Conservation (phyloP, 2,113 vertebrate species). For the Dascyllus trimaculatus region DNA sequence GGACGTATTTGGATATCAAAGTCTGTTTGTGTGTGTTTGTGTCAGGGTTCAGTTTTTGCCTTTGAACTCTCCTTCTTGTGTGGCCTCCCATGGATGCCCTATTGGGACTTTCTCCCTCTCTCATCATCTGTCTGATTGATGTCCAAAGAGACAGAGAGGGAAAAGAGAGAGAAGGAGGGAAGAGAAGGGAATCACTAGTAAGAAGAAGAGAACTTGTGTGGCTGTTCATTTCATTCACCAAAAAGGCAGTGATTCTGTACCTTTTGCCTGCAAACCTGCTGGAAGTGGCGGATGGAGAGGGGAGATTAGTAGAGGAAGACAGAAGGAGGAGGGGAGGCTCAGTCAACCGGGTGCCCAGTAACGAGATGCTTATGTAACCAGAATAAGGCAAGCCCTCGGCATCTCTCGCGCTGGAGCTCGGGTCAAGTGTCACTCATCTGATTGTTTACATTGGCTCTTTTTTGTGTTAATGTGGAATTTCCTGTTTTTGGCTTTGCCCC, state of each 20-base stretch:
- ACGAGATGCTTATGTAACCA: slow-evolving; percentile 79
- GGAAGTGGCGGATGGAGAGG: slow-evolving; percentile 40
- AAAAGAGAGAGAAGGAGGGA: slow-evolving; percentile 17
- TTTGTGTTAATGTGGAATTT: slow-evolving; percentile 85
- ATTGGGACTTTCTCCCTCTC: slow-evolving; percentile 51
- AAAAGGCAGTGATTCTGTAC: slow-evolving; percentile 28
- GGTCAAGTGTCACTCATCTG: slow-evolving; percentile 80
- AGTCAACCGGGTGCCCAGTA: slow-evolving; percentile 54
- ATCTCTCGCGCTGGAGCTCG: slow-evolving; percentile 57
- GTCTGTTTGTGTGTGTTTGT: slow-evolving; percentile 72
- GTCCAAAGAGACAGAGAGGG: slow-evolving; percentile 29
- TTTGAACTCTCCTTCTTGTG: slow-evolving; percentile 78
- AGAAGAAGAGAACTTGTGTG: not conserved
- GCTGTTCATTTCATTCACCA: slow-evolving; percentile 35
- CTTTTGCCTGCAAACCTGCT: slow-evolving; percentile 38
- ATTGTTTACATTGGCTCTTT: slow-evolving; percentile 81
- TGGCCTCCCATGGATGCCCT: slow-evolving; percentile 74
- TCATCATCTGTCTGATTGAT: slow-evolving; percentile 72
- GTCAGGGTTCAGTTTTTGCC: slow-evolving; percentile 70
- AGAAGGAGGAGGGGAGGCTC: slow-evolving; percentile 28
- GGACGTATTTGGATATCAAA: slow-evolving; percentile 80
- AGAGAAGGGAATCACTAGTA: slow-evolving; percentile 40
- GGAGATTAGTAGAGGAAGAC: slow-evolving; percentile 48
- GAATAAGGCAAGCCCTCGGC: slow-evolving; percentile 61
- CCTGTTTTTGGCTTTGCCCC: slow-evolving; percentile 76